Conservation (phyloP, 2,797 vertebrate genomes). For the Hybognathus amarus region DNA sequence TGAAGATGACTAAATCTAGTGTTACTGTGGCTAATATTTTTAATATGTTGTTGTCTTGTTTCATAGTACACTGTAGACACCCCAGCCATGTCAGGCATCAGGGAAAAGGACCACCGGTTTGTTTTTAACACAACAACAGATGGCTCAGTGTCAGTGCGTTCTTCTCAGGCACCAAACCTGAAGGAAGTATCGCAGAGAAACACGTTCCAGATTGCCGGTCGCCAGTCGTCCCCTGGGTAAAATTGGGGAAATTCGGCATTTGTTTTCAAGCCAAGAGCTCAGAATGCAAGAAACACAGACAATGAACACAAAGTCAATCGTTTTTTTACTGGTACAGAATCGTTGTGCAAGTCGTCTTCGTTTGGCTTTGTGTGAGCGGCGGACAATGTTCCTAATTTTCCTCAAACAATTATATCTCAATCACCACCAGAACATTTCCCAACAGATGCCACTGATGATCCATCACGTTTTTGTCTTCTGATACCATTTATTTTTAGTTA, state of each 20-base stretch:
- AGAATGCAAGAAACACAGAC: constrained; percentile 47
- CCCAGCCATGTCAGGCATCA: constrained; percentile 40
- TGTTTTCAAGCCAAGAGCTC: constrained; percentile 50
- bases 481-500: neutral
- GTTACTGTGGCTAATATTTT: neutral
- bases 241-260: constrained; percentile 58
- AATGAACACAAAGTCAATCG: constrained; percentile 56
- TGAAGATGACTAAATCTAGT: neutral
- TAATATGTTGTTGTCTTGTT: constrained; percentile 23
- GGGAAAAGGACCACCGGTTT: constrained; percentile 59
- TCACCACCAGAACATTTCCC: neutral
- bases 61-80: neutral
- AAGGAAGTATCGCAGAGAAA: constrained; percentile 54
- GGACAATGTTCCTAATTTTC: constrained; percentile 1
- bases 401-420: neutral
- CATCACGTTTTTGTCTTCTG: neutral
- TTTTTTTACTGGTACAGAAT: constrained; percentile 38
- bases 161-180: constrained; percentile 53
- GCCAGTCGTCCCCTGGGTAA: constrained; percentile 56
- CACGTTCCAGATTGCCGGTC: constrained; percentile 59
- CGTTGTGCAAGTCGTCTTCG: neutral
- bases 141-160: constrained; percentile 56
- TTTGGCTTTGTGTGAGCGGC: neutral
- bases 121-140: constrained; percentile 66
- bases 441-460: constrained; percentile 4